phyloP scores from a whole-genome alignment of 37 sponge, comb jelly and placozoan genomes.

The Spongia lamella region DNA sequence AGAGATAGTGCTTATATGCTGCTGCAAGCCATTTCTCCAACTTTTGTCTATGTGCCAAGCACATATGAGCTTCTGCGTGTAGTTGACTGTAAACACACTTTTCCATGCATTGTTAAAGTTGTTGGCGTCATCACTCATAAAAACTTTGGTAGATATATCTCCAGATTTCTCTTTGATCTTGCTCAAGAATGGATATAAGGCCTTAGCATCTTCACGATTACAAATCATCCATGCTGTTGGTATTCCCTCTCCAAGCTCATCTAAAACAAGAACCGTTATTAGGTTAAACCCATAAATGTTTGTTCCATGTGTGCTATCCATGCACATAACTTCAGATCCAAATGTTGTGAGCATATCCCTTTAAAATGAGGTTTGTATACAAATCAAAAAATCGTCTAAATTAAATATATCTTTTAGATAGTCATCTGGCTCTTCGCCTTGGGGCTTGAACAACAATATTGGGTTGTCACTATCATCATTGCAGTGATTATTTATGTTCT shows the following conservation, averaged over 20 bases:
- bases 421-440: neutral
- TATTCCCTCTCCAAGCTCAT: neutral
- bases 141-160: neutral
- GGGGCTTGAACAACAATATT: neutral
- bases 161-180: neutral
- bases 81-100: too few species aligned
- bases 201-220: neutral
- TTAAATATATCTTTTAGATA: neutral
- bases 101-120: too few species aligned
- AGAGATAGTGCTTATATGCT: too few species aligned
- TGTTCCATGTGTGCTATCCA: neutral
- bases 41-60: neutral
- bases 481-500: too few species aligned
- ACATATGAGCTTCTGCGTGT: neutral
- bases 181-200: neutral
- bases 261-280: too few species aligned
- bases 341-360: neutral
- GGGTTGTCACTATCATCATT: too few species aligned
- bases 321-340: neutral
- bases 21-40: slow-evolving; percentile 1
- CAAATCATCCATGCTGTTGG: neutral
- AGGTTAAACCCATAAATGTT: neutral
- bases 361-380: neutral
- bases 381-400: neutral
- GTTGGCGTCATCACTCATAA: too few species aligned